Evolutionary conservation across 2,113 vertebrate genomes (phyloP).

Genomic region (Dryoscopus gambensis): DNA sequence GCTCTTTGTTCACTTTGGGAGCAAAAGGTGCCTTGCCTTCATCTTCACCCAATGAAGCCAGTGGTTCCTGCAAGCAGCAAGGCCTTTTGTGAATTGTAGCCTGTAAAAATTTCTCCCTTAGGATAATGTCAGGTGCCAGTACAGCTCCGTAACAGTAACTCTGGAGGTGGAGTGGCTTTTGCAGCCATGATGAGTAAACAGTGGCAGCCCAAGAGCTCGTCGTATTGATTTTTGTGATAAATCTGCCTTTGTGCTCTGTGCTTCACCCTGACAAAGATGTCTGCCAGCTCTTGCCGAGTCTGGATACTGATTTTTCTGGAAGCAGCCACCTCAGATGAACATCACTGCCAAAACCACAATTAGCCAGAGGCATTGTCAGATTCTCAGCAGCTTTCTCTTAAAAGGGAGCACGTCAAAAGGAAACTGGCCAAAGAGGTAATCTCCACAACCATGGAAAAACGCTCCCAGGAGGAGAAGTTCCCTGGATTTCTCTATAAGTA

Average conservation of each 20-base stretch:
- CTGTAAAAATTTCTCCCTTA: background rate
- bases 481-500: background rate
- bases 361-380: background rate
- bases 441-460: background rate
- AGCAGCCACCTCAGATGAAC: background rate
- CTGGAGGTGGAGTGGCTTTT: background rate
- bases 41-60: background rate
- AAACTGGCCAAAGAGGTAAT: background rate
- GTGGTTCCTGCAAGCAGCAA: background rate
- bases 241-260: background rate
- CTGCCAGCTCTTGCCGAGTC: background rate
- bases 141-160: background rate
- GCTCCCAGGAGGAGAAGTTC: background rate
- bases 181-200: background rate
- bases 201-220: background rate
- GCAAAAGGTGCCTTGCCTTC: background rate
- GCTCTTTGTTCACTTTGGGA: background rate
- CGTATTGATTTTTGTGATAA: background rate
- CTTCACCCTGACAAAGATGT: background rate
- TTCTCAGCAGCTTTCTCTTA: background rate
- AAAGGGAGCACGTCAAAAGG: background rate
- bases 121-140: background rate
- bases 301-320: background rate
- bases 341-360: background rate
- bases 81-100: background rate